Evolutionary conservation across 2,113 vertebrate genomes (phyloP).

Genomic region (Notarius lentiginosus): DNA sequence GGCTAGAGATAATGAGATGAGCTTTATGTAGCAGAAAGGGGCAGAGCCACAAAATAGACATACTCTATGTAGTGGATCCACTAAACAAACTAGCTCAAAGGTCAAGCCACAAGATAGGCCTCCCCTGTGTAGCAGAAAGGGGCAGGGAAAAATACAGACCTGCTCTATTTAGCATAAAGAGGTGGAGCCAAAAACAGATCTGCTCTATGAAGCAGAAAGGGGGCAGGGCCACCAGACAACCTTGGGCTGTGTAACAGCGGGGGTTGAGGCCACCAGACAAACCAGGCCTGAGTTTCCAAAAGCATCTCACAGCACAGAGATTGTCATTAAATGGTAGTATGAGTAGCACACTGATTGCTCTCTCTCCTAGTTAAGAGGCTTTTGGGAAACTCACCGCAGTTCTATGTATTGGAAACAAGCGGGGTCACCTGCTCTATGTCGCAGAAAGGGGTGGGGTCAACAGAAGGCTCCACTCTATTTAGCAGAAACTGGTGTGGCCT

Average conservation of each 20-base stretch:
- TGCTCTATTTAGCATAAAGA: background rate
- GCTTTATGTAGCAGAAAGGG: background rate
- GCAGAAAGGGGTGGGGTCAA: background rate
- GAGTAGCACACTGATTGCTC: too few relatives aligned
- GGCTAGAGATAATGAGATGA: too few relatives aligned
- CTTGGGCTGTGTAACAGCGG: too few relatives aligned
- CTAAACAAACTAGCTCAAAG: background rate
- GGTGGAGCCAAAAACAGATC: background rate
- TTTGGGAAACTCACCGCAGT: too few relatives aligned
- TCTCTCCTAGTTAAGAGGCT: too few relatives aligned
- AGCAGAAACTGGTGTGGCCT: background rate
- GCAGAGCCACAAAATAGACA: background rate
- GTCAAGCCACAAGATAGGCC: background rate
- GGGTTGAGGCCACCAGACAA: too few relatives aligned
- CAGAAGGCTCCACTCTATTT: background rate
- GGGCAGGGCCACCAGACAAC: background rate
- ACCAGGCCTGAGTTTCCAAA: too few relatives aligned
- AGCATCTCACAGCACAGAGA: too few relatives aligned
- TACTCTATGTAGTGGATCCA: background rate
- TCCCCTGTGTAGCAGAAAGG: background rate
- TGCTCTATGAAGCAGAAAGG: background rate
- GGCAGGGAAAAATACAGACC: background rate
- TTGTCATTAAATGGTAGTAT: too few relatives aligned
- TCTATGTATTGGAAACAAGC: background rate
- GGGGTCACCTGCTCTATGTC: background rate